A percentile compares a stretch with the other conserved stretches of the same genome.
Conservation (phyloP, 2,888 invertebrate species). For the Ormyrus thymus region DNA sequence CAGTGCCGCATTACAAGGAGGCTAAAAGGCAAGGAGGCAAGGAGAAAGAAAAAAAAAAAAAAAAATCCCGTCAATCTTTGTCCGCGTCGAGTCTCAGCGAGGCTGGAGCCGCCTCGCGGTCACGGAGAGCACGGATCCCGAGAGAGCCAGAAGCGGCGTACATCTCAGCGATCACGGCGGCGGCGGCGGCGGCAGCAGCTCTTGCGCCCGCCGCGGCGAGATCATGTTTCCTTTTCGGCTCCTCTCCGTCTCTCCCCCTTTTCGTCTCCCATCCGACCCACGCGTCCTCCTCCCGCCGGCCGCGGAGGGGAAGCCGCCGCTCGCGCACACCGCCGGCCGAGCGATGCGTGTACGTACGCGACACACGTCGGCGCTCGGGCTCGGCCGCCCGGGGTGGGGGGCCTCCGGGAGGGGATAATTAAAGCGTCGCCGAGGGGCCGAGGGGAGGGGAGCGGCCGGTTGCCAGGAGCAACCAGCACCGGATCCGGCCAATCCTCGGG, state of each 20-base stretch:
- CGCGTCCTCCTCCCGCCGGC: neutral
- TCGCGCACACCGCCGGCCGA: neutral
- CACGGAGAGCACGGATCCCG: slow-evolving; percentile 1
- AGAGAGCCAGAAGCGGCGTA: slow-evolving; percentile 55
- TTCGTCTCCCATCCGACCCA: neutral
- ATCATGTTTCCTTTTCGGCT: slow-evolving; percentile 53
- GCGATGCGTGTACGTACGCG: neutral
- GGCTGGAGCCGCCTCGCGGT: neutral
- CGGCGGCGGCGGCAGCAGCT: slow-evolving; percentile 52
- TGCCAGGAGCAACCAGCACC: slow-evolving; percentile 76
- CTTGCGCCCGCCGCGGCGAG: slow-evolving; percentile 27
- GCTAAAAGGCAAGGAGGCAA: neutral
- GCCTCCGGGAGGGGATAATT: slow-evolving; percentile 41
- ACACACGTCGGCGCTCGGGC: neutral
- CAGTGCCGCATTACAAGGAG: neutral
- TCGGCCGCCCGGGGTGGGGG: neutral
- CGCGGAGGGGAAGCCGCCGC: neutral
- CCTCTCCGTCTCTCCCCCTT: slow-evolving; percentile 24
- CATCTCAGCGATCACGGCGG: slow-evolving; percentile 63
- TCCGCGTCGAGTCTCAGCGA: neutral
- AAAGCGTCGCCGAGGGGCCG: slow-evolving; percentile 25
- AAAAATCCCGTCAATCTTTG: slow-evolving; percentile 23
- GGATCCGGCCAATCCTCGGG: slow-evolving; percentile 77
- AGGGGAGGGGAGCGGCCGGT: slow-evolving; percentile 60
- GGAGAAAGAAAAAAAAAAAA: slow-evolving; percentile 36